Evolutionary conservation across 2,797 vertebrate species (phyloP).

Genomic region (Pipistrellus pipistrellus): DNA sequence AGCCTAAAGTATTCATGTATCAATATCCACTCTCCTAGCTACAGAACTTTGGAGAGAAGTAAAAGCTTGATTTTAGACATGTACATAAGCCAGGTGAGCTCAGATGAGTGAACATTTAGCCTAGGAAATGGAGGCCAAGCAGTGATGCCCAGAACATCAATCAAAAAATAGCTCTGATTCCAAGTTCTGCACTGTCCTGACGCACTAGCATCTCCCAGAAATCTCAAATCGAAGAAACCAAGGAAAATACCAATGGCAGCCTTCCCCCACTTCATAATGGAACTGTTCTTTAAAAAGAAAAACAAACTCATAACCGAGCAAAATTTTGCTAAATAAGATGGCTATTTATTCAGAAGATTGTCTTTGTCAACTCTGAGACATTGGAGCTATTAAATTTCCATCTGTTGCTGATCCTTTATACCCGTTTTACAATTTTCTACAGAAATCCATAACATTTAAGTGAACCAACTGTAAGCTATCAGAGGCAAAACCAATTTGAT

Average conservation of each 20-base stretch:
- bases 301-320: slow-evolving; percentile 26
- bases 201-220: slow-evolving; percentile 11
- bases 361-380: not conserved
- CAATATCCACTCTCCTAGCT: not conserved
- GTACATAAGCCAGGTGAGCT: slow-evolving; percentile 57
- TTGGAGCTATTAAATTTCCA: not conserved
- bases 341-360: not conserved
- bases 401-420: not conserved
- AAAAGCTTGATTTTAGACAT: not conserved
- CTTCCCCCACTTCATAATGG: slow-evolving; percentile 16
- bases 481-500: not conserved
- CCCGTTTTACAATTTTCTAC: not conserved
- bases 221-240: slow-evolving; percentile 2
- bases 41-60: slow-evolving; percentile 6
- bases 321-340: slow-evolving; percentile 54
- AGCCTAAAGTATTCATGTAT: slow-evolving; percentile 1
- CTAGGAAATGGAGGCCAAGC: slow-evolving; percentile 19
- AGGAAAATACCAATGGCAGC: slow-evolving; percentile 56
- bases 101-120: slow-evolving; percentile 28
- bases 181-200: slow-evolving; percentile 14
- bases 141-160: slow-evolving; percentile 58
- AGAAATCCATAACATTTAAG: not conserved
- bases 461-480: not conserved
- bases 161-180: slow-evolving; percentile 70
- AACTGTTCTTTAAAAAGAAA: slow-evolving; percentile 58